Conservation (phyloP, 1,140 invertebrate species). For the Drosophila kurseongensis region DNA sequence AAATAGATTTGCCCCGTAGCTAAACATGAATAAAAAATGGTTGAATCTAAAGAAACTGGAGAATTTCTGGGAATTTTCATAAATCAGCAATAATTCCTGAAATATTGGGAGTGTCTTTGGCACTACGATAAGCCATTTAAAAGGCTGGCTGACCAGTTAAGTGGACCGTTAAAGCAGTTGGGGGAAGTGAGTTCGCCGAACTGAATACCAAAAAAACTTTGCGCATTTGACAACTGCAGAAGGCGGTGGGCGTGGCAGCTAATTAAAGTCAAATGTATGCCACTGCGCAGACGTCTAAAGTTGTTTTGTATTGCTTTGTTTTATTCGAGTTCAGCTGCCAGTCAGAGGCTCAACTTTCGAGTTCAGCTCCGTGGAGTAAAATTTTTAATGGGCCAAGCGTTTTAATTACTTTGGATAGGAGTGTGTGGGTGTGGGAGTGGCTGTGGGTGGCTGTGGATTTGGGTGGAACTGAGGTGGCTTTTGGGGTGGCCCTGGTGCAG, state of each 20-base stretch:
- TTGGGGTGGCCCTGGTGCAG: constrained; percentile 20
- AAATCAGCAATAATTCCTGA: constrained; percentile 69
- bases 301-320: constrained; percentile 69
- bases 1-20: constrained; percentile 72
- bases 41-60: constrained; percentile 42
- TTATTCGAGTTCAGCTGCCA: constrained; percentile 48
- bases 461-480: neutral
- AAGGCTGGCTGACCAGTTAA: constrained; percentile 45
- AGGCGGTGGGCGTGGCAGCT: constrained; percentile 48
- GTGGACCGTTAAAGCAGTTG: constrained; percentile 30
- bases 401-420: constrained; percentile 75
- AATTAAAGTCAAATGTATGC: constrained; percentile 76
- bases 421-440: constrained; percentile 9
- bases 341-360: constrained; percentile 76
- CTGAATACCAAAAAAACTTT: constrained; percentile 32
- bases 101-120: constrained; percentile 72
- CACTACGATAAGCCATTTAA: constrained; percentile 61
- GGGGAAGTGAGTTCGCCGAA: neutral
- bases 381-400: constrained; percentile 82
- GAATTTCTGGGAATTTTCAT: constrained; percentile 62
- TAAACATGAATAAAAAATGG: constrained; percentile 21
- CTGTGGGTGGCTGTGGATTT: constrained; percentile 20
- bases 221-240: constrained; percentile 58
- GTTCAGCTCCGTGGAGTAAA: constrained; percentile 76
- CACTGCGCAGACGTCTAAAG: constrained; percentile 72